phyloP scores from a whole-genome alignment of 2,113 vertebrate species.

The Psittacus erithacus region DNA sequence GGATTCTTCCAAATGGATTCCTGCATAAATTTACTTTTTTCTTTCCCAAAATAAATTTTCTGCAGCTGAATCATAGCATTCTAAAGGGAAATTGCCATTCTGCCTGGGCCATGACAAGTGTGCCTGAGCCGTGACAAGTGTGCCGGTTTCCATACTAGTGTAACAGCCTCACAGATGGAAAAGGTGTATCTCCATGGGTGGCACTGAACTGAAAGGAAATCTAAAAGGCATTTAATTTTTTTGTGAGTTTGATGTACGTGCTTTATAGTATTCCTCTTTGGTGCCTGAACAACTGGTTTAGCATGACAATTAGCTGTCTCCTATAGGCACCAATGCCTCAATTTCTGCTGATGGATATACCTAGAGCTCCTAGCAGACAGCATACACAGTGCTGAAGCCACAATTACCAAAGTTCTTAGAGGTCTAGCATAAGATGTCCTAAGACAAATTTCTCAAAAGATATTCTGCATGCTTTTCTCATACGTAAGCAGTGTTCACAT shows the following conservation, averaged over 20 bases:
- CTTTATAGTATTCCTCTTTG: not conserved
- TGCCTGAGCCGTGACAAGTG: not conserved
- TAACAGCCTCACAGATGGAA: not conserved
- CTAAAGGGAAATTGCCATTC: not conserved
- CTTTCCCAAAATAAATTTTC: not conserved
- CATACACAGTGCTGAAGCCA: not conserved
- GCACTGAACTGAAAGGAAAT: not conserved
- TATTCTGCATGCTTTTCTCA: not conserved
- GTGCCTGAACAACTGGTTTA: not conserved
- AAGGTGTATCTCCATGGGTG: not conserved
- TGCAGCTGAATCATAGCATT: not conserved
- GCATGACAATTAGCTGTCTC: not conserved
- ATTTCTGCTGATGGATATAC: not conserved
- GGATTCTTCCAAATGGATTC: conserved; percentile 4
- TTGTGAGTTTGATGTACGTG: not conserved
- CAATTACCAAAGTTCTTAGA: not conserved
- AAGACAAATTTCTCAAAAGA: not conserved
- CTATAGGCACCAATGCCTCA: not conserved
- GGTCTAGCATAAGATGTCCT: not conserved
- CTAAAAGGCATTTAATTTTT: not conserved
- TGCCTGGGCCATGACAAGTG: not conserved
- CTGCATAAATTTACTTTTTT: not conserved
- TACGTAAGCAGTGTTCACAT: not conserved
- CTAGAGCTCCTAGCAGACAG: not conserved
- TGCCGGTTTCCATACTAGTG: not conserved